phyloP scores from a whole-genome alignment of 2,888 invertebrate genomes.

The Trissonchulus latispiculum region DNA sequence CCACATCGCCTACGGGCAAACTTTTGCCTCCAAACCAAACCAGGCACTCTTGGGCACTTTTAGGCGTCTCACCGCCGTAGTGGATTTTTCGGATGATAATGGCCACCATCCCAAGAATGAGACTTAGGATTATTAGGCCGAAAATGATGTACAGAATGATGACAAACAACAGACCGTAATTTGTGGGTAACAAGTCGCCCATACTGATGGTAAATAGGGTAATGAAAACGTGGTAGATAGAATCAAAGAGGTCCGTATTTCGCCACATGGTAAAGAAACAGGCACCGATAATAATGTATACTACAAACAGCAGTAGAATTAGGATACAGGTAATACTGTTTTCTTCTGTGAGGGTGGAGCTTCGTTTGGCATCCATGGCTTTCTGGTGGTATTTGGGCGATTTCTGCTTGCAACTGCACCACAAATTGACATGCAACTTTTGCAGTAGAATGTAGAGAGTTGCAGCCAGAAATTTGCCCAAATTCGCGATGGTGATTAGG shows the following conservation, averaged over 20 bases:
- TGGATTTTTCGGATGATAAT: background rate
- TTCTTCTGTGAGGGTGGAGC: no score
- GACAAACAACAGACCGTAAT: background rate
- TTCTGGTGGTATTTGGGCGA: background rate
- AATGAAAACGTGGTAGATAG: background rate
- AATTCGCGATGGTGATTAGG: constrained; percentile 41
- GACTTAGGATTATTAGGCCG: background rate
- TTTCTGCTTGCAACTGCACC: background rate
- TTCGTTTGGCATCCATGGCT: background rate
- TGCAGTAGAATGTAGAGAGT: background rate
- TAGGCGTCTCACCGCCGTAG: background rate
- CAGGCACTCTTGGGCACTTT: background rate
- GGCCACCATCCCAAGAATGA: background rate
- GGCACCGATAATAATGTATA: background rate
- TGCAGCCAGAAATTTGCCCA: constrained; percentile 28
- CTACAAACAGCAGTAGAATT: background rate
- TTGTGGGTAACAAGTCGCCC: background rate
- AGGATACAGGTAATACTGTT: background rate
- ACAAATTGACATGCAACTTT: background rate
- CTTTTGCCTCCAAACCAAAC: background rate
- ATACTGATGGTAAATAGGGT: background rate
- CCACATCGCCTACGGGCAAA: background rate
- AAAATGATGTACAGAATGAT: background rate
- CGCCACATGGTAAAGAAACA: background rate
- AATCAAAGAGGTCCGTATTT: background rate